Percentiles rank a stretch among this genome's conserved stretches.
These are phyloP conservation scores for Styela clava DNA, from an alignment of 23 tunicate species.

Conservation along the genomic window DNA sequence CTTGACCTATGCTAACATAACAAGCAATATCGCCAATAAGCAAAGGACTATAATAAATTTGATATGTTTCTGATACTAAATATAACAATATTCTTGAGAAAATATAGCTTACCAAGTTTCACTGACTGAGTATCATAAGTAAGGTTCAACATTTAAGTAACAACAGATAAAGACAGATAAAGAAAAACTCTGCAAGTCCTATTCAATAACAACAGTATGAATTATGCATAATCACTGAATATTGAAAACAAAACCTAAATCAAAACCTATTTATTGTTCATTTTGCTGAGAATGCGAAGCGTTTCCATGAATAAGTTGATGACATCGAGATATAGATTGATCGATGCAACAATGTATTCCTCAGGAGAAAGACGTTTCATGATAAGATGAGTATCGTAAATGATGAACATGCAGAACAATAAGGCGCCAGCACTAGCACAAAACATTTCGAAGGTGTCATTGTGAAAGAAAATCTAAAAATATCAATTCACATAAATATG, in stretches of 20 bases:
- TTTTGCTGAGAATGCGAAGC: slow-evolving; percentile 53
- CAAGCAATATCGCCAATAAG: too few species aligned
- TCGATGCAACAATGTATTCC: slow-evolving; percentile 83
- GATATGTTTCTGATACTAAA: too few species aligned
- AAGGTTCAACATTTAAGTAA: too few species aligned
- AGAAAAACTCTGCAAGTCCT: too few species aligned
- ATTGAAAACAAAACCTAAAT: neutral
- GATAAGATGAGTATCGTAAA: slow-evolving; percentile 90
- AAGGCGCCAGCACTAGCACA: slow-evolving; percentile 78
- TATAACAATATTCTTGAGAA: too few species aligned
- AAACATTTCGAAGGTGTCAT: slow-evolving; percentile 68
- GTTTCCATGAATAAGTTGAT: slow-evolving; percentile 91
- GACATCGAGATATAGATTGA: slow-evolving; percentile 92
- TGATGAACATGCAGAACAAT: slow-evolving; percentile 89
- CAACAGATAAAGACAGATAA: too few species aligned
- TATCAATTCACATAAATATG: too few species aligned
- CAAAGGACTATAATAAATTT: too few species aligned
- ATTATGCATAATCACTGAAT: neutral
- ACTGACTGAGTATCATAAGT: too few species aligned
- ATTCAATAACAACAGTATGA: too few species aligned
- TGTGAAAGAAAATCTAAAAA: slow-evolving; percentile 55
- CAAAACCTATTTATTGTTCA: slow-evolving; percentile 25
- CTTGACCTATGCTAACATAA: too few species aligned
- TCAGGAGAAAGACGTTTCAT: slow-evolving; percentile 82
- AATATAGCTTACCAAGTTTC: too few species aligned